Conservation (phyloP, 2,113 vertebrate genomes). For the Pyxicephalus adspersus region DNA sequence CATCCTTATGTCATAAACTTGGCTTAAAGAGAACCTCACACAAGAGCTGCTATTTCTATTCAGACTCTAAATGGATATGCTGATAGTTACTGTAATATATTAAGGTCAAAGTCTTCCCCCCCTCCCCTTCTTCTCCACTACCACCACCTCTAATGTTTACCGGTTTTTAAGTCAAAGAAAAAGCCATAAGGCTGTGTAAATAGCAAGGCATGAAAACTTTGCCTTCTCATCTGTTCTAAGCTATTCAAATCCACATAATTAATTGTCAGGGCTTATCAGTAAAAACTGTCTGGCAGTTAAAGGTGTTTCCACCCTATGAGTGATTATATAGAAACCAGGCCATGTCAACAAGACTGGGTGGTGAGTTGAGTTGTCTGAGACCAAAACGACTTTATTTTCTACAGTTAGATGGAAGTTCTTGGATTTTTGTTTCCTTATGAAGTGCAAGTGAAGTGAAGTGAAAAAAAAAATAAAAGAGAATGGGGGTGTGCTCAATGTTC, state of each 20-base stretch:
- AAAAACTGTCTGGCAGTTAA: slow-evolving; percentile 69
- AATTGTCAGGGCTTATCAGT: slow-evolving; percentile 69
- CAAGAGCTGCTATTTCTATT: slow-evolving; percentile 51
- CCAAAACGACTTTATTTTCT: background rate
- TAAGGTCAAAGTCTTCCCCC: slow-evolving; percentile 42
- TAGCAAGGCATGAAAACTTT: slow-evolving; percentile 64
- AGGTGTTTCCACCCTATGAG: slow-evolving; percentile 73
- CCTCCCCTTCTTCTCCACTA: background rate
- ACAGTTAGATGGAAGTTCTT: no score
- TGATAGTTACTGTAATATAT: slow-evolving; percentile 55
- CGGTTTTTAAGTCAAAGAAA: slow-evolving; percentile 59
- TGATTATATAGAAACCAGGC: slow-evolving; percentile 70
- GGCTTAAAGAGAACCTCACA: slow-evolving; percentile 36
- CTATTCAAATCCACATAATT: slow-evolving; percentile 69
- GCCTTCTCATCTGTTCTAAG: slow-evolving; percentile 69
- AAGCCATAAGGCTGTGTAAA: slow-evolving; percentile 68
- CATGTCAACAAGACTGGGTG: slow-evolving; percentile 60
- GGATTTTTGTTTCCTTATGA: no score
- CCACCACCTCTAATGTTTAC: slow-evolving; percentile 61
- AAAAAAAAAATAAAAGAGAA: no score
- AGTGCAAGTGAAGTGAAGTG: no score
- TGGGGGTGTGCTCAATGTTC: no score
- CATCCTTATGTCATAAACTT: background rate
- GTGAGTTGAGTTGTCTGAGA: slow-evolving; percentile 67
- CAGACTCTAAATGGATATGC: slow-evolving; percentile 37